These are phyloP conservation scores for Cryptotermes secundus DNA, from an alignment of 1,140 invertebrate species.

Conservation along the genomic window DNA sequence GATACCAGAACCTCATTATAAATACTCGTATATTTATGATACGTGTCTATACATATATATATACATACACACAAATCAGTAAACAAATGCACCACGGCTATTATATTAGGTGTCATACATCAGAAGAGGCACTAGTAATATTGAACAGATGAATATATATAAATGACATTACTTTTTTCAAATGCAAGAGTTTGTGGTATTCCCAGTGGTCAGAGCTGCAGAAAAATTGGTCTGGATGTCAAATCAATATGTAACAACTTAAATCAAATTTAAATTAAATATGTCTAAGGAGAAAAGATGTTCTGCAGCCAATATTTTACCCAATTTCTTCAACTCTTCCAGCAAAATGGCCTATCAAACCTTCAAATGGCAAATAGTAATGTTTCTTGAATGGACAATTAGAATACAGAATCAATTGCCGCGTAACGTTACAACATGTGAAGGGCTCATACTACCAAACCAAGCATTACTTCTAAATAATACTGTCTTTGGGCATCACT, in stretches of 20 bases:
- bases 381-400: not conserved
- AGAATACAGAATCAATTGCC: not conserved
- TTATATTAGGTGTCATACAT: not conserved
- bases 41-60: too few species aligned
- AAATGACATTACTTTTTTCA: too few species aligned
- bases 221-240: too few species aligned
- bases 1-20: not conserved
- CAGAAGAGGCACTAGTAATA: not conserved
- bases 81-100: not conserved
- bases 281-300: too few species aligned
- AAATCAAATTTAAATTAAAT: too few species aligned
- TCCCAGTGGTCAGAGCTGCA: too few species aligned
- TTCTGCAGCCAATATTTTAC: too few species aligned
- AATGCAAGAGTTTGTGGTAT: too few species aligned
- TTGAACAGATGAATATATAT: not conserved
- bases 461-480: not conserved
- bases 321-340: too few species aligned
- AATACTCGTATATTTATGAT: too few species aligned
- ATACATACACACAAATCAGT: constrained; percentile 1
- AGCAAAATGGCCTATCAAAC: too few species aligned
- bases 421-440: not conserved
- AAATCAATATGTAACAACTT: too few species aligned
- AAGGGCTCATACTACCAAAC: not conserved
- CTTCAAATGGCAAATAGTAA: not conserved
- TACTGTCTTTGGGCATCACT: not conserved